Evolutionary conservation across 2,797 vertebrate species (phyloP), one percentile per base, ranked within the genome.

Genomic region (Rhadinocentrus ornatus): DNA sequence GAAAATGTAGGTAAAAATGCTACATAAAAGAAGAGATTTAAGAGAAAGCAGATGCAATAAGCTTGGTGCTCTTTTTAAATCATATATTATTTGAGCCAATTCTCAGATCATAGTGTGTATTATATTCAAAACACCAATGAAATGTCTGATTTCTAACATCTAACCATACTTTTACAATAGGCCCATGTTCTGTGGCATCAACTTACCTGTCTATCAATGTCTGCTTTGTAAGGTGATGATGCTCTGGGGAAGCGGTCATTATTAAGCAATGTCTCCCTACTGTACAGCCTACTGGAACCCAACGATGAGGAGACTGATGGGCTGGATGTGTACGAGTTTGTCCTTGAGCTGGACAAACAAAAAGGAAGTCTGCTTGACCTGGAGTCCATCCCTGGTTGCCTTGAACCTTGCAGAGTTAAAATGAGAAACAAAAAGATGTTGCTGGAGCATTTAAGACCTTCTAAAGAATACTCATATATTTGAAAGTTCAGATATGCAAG

Each of bases 331-430:
- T 95, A 93, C 84, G 93, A 66, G 29, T n/a, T n/a, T n/a, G 93
- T 84, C 53, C 89, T 81, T 39, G 96, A 89, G 82, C 91, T 87
- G 50, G 96, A 94, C 87, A 97, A 87, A 86, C 94, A 95, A 86
- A 96, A 96, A 29, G 96, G 96, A 93, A 98, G 95, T 83, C 97
- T 95, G 82, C 95, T 96, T 81, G 97, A 95, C 87, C 97, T 96
- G 73, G 98, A 97, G 89, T 99, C 97, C 98, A 99, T 99, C 90
- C 80, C 90, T 82, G 84, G 83, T 74, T 60, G 81, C 80, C 91
- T 94, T 59, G 44, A 71, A 74, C 71, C 85, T 73, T 74, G 68
- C 8, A 53, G 88, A 63, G 74, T 3, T 62, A 73, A 79, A 32
- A 75, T 0, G 31, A 52, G 5, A 70, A 66, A 74, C 32, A 11